A percentile compares a stretch with the other conserved stretches of the same genome.
Conservation (phyloP, 1,140 invertebrate species). For the Triops cancriformis region DNA sequence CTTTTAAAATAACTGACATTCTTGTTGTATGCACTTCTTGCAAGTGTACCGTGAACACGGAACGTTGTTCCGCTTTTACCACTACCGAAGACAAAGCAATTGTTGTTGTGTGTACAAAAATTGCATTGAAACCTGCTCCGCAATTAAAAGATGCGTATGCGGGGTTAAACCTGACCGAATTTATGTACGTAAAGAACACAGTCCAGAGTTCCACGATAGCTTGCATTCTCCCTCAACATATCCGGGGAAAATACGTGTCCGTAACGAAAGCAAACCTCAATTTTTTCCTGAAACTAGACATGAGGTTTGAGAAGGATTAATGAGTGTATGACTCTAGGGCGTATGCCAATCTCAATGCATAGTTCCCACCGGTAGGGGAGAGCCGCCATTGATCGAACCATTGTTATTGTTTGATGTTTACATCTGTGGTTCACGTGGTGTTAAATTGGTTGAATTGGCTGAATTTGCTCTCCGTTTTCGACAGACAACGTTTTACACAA, state of each 20-base stretch:
- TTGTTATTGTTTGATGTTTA: too few species aligned
- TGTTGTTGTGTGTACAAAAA: neutral
- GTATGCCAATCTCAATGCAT: too few species aligned
- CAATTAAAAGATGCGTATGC: neutral
- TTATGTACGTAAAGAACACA: neutral
- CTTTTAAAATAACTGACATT: constrained; percentile 14
- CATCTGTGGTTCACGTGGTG: too few species aligned
- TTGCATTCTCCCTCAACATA: neutral
- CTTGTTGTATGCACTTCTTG: neutral
- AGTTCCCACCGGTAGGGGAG: too few species aligned
- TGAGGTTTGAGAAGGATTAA: neutral
- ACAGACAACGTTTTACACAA: too few species aligned
- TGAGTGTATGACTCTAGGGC: neutral
- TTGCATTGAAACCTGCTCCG: neutral
- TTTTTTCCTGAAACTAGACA: neutral
- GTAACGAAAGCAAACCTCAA: neutral
- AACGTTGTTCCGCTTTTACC: neutral
- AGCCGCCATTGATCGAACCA: too few species aligned
- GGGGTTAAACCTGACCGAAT: neutral
- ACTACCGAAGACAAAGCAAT: neutral
- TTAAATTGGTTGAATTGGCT: too few species aligned
- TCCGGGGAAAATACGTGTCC: neutral
- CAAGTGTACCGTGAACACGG: neutral
- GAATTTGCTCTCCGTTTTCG: too few species aligned
- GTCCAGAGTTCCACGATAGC: neutral